Percentiles rank a stretch among this genome's conserved stretches.
Conservation (phyloP, 2,888 invertebrate genomes). For the Lasius fuliginosus region DNA sequence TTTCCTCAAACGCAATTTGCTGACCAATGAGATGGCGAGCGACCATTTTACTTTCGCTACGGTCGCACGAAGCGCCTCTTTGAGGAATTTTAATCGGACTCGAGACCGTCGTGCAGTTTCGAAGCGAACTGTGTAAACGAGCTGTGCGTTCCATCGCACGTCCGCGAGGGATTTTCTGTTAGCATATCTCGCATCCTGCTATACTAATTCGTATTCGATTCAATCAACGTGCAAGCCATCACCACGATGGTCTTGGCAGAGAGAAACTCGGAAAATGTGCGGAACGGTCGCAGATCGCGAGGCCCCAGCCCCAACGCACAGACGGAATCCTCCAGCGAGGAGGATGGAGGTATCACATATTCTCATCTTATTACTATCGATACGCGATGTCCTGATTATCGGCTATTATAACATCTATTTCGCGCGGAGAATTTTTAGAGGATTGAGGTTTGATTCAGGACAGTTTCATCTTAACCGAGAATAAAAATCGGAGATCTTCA, state of each 20-base stretch:
- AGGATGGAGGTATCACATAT: constrained; percentile 91
- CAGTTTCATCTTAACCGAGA: constrained; percentile 57
- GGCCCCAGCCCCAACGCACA: constrained; percentile 97
- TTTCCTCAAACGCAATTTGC: neutral
- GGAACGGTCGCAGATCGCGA: constrained; percentile 95
- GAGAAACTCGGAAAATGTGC: constrained; percentile 93
- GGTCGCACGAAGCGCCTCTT: constrained; percentile 79
- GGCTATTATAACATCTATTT: neutral
- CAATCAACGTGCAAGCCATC: constrained; percentile 82
- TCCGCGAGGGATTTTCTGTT: too few species aligned
- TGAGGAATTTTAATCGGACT: constrained; percentile 37
- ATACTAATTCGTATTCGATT: neutral
- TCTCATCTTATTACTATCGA: constrained; percentile 14
- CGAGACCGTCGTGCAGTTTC: constrained; percentile 36
- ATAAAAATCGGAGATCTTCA: constrained; percentile 75
- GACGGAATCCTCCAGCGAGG: constrained; percentile 94
- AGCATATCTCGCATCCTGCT: neutral
- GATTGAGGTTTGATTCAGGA: constrained; percentile 12
- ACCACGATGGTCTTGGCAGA: constrained; percentile 93
- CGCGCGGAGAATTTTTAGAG: neutral
- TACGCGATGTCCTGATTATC: neutral
- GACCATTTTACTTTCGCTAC: constrained; percentile 84
- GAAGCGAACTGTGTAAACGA: neutral
- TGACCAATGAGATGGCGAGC: constrained; percentile 48
- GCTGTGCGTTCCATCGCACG: neutral